Conservation (phyloP, 2,113 vertebrate genomes). For the Ceyx margarethae region DNA sequence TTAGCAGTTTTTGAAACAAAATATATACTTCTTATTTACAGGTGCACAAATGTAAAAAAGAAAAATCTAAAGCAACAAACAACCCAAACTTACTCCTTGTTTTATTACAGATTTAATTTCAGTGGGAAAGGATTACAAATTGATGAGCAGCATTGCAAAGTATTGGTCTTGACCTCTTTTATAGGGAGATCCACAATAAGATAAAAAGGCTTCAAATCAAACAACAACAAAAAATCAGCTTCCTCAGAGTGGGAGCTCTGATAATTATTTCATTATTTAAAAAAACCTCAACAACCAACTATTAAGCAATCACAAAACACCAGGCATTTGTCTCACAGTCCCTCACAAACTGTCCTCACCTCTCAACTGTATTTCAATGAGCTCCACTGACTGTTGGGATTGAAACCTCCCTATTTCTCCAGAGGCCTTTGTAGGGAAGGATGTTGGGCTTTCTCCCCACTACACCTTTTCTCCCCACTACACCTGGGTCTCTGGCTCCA, state of each 20-base stretch:
- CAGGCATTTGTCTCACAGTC: background rate
- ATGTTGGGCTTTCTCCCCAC: background rate
- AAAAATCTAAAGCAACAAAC: background rate
- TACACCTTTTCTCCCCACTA: background rate
- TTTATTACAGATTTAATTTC: background rate
- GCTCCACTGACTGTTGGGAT: background rate
- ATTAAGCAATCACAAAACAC: background rate
- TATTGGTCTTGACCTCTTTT: background rate
- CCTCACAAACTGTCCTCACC: background rate
- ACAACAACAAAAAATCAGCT: background rate
- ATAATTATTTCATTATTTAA: background rate
- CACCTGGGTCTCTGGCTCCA: background rate
- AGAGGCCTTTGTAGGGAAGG: background rate
- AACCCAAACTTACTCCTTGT: background rate
- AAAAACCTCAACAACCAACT: background rate
- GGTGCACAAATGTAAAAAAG: background rate
- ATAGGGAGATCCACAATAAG: background rate
- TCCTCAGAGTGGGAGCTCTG: background rate
- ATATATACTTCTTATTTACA: background rate
- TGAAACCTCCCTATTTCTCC: background rate
- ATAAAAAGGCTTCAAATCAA: background rate
- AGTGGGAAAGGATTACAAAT: background rate
- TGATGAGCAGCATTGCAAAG: background rate
- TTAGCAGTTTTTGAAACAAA: background rate
- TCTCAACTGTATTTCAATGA: background rate